These are phyloP conservation scores for Piezodorus guildinii DNA, from an alignment of 1,140 invertebrate genomes.

Conservation along the genomic window DNA sequence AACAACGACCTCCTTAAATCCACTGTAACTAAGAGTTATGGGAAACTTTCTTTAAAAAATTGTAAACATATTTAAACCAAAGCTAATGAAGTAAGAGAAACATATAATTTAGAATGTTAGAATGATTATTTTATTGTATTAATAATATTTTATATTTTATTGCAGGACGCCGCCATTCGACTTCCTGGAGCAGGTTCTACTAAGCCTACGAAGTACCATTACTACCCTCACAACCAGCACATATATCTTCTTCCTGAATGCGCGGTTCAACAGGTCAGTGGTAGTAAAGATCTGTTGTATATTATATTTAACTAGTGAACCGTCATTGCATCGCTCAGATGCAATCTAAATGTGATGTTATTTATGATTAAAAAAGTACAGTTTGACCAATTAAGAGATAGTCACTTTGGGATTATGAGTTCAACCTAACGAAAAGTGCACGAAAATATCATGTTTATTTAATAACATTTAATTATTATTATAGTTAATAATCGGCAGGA, in stretches of 20 bases:
- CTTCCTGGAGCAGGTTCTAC: constrained; percentile 59
- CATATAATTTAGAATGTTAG: too few species aligned
- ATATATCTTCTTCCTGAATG: constrained; percentile 83
- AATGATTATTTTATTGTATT: too few species aligned
- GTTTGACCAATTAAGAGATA: too few species aligned
- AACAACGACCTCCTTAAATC: not conserved
- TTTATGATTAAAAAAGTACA: too few species aligned
- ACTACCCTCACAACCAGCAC: constrained; percentile 87
- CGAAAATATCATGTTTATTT: constrained; percentile 3
- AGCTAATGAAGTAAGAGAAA: too few species aligned
- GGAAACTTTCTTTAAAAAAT: not conserved
- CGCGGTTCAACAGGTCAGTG: constrained; percentile 72
- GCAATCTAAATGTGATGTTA: too few species aligned
- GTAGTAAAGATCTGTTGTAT: not conserved
- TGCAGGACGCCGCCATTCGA: constrained; percentile 26
- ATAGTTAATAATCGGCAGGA: too few species aligned
- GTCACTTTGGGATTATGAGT: too few species aligned
- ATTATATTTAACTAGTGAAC: too few species aligned
- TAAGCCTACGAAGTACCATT: constrained; percentile 84
- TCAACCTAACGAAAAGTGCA: too few species aligned
- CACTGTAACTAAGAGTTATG: not conserved
- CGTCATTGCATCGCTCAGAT: too few species aligned
- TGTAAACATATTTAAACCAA: too few species aligned
- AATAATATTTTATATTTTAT: constrained; percentile 16
- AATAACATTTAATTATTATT: constrained; percentile 15